Percentiles rank a stretch among this genome's conserved stretches.
phyloP scores from a whole-genome alignment of 2,797 vertebrate species.

The Anguilla anguilla region DNA sequence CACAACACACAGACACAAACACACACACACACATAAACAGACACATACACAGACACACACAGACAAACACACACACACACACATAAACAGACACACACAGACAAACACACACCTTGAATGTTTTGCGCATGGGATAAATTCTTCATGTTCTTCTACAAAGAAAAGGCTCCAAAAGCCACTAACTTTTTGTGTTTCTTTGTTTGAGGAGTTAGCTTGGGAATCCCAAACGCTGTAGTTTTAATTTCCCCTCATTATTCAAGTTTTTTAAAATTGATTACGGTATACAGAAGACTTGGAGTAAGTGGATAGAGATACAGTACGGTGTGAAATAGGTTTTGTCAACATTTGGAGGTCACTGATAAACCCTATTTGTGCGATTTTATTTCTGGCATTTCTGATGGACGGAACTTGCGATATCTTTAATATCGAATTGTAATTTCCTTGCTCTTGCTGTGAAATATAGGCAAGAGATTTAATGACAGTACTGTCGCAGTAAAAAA shows the following conservation, averaged over 20 bases:
- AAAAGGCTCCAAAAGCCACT: not conserved
- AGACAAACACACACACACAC: not conserved
- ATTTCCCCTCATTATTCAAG: not conserved
- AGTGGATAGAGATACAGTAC: not conserved
- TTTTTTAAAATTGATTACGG: not conserved
- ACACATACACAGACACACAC: too few relatives aligned
- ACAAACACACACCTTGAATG: slow-evolving; percentile 13
- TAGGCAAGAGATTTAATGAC: not conserved
- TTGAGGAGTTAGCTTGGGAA: not conserved
- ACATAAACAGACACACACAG: not conserved
- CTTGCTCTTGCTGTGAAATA: not conserved
- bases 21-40: too few relatives aligned
- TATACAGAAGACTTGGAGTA: not conserved
- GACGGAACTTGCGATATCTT: not conserved
- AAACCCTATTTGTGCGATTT: not conserved
- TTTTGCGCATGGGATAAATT: not conserved
- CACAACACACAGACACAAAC: not conserved
- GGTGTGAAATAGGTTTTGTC: not conserved
- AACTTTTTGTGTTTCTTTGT: not conserved
- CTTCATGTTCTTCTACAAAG: slow-evolving; percentile 6
- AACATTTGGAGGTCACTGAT: not conserved
- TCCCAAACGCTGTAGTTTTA: not conserved
- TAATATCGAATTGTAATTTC: not conserved
- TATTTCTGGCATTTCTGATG: not conserved
- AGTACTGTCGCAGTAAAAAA: not conserved